Conservation (phyloP, 92 coral and sea anemone species). For the Epizoanthus scotinus region DNA sequence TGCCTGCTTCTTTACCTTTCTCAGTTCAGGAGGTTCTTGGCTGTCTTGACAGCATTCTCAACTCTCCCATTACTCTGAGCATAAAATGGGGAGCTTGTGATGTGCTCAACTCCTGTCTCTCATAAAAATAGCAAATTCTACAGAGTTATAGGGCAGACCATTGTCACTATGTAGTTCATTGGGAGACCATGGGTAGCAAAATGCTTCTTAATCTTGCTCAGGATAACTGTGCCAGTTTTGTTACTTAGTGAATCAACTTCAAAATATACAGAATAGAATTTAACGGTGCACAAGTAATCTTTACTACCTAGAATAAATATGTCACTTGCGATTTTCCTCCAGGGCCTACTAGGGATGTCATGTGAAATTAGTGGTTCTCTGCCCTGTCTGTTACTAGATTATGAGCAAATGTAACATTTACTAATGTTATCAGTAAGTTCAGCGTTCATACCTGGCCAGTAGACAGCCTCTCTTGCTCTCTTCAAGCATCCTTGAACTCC, state of each 20-base stretch:
- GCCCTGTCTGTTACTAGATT: not conserved
- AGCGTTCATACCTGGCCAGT: slow-evolving; percentile 4
- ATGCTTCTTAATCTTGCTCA: not conserved
- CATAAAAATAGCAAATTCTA: slow-evolving; percentile 3
- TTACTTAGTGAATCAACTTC: not conserved
- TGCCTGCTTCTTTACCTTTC: not conserved
- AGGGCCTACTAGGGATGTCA: slow-evolving; percentile 11
- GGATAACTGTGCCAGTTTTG: not conserved
- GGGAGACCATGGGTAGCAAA: not conserved
- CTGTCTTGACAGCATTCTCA: slow-evolving; percentile 6
- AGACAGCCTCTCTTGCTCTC: not conserved
- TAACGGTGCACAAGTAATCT: slow-evolving; percentile 12
- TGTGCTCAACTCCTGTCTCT: not conserved
- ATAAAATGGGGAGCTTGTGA: not conserved
- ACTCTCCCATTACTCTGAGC: slow-evolving; percentile 15
- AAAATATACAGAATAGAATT: not conserved
- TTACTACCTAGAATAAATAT: slow-evolving; percentile 5
- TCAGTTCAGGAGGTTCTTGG: slow-evolving; percentile 8
- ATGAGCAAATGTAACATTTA: not conserved
- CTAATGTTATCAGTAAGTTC: slow-evolving; percentile 7
- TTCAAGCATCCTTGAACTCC: too few species aligned
- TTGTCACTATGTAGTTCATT: not conserved
- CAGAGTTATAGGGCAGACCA: not conserved
- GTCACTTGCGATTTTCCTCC: slow-evolving; percentile 15
- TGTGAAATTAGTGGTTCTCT: slow-evolving; percentile 1